phyloP scores from a whole-genome alignment of 2,888 invertebrate species.

The Amblyteles armatorius region DNA sequence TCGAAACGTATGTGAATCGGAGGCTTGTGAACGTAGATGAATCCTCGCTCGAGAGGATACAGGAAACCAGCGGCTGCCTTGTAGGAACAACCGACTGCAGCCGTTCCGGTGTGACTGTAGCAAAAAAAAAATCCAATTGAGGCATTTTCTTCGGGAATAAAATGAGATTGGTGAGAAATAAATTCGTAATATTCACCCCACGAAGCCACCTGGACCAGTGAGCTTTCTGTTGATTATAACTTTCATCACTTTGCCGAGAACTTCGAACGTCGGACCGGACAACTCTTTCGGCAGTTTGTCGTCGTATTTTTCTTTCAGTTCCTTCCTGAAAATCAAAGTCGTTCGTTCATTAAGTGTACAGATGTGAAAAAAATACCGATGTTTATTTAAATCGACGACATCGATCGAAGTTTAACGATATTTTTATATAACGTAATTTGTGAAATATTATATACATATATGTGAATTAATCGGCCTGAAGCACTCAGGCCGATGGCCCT shows the following conservation, averaged over 20 bases:
- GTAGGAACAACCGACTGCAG: constrained; percentile 97
- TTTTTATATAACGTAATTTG: background rate
- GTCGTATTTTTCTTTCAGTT: constrained; percentile 96
- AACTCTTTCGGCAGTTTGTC: constrained; percentile 96
- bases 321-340: constrained; percentile 88
- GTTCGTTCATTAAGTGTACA: background rate
- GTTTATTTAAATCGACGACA: background rate
- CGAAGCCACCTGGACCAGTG: constrained; percentile 96
- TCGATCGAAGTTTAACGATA: background rate
- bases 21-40: constrained; percentile 99
- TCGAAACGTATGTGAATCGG: constrained; percentile 99
- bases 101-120: constrained; percentile 84
- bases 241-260: constrained; percentile 98
- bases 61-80: constrained; percentile 98
- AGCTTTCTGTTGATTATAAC: constrained; percentile 97
- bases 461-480: too few species aligned
- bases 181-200: constrained; percentile 88
- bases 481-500: too few species aligned
- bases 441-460: too few species aligned
- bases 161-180: constrained; percentile 1
- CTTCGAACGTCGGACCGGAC: constrained; percentile 97
- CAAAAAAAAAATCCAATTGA: constrained; percentile 35
- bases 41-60: constrained; percentile 98
- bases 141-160: constrained; percentile 6
- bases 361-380: constrained; percentile 27